A percentile compares a stretch with the other conserved stretches of the same genome.
Conservation (phyloP, 2,113 vertebrate genomes). For the Cyanoramphus novaezelandiae region DNA sequence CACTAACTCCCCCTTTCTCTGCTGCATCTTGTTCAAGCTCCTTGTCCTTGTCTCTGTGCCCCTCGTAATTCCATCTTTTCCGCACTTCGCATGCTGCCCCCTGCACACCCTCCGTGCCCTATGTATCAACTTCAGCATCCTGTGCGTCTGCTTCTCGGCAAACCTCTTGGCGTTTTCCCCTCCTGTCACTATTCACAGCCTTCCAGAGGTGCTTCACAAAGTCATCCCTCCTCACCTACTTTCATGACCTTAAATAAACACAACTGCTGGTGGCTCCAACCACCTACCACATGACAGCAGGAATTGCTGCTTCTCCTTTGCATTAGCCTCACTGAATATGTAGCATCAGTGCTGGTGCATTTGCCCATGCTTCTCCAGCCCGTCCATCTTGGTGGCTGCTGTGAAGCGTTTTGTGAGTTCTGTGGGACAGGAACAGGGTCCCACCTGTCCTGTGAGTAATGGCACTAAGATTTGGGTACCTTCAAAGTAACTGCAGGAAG, state of each 20-base stretch:
- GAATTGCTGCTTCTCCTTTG: background rate
- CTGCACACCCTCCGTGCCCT: background rate
- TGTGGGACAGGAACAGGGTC: fast-evolving
- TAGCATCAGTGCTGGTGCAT: background rate
- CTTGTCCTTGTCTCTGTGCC: conserved; percentile 51
- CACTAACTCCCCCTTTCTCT: background rate
- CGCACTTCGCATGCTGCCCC: background rate
- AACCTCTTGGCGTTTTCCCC: background rate
- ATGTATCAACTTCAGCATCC: background rate
- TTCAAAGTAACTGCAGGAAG: background rate
- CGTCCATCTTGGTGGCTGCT: background rate
- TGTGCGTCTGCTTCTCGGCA: background rate
- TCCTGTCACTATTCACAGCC: background rate
- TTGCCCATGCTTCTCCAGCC: background rate
- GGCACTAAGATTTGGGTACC: fast-evolving
- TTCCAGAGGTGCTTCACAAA: background rate
- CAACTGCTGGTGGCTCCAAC: background rate
- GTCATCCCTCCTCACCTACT: background rate
- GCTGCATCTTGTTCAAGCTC: background rate
- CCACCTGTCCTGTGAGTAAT: fast-evolving
- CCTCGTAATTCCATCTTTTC: conserved; percentile 16
- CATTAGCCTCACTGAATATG: background rate
- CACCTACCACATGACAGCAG: background rate
- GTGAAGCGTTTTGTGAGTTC: background rate
- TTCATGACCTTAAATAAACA: background rate